Evolutionary conservation across 1,140 invertebrate species (phyloP).

Genomic region (Brachionus asplanchnoidis): DNA sequence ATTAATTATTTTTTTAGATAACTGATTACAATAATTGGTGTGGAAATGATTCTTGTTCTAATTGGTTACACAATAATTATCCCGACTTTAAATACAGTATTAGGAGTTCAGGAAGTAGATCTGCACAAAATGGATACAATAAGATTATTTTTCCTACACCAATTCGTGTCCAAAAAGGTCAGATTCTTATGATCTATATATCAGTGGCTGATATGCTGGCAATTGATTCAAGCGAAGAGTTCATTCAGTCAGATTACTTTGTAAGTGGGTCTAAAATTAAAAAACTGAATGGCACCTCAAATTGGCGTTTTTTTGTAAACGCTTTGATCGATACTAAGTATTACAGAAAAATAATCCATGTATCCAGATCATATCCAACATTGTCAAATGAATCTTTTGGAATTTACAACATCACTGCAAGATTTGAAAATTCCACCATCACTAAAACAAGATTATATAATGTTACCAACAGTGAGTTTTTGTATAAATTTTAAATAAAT

Average conservation of each 20-base stretch:
- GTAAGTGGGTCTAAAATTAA: not conserved
- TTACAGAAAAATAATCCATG: not conserved
- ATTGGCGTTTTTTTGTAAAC: constrained; percentile 20
- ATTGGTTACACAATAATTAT: not conserved
- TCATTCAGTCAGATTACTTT: not conserved
- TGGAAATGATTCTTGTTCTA: not conserved
- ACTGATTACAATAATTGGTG: not conserved
- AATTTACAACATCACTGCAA: not conserved
- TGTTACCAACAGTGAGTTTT: not conserved
- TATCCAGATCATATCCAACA: not conserved
- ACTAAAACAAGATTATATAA: not conserved
- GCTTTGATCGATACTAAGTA: not conserved
- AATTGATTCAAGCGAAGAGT: not conserved
- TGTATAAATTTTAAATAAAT: too few species aligned
- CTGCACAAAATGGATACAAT: not conserved
- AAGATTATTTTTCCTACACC: not conserved
- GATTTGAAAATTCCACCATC: not conserved
- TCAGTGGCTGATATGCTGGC: not conserved
- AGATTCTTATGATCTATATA: not conserved
- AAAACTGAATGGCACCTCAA: not conserved
- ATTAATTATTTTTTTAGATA: not conserved
- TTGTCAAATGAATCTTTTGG: not conserved
- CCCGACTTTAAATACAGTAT: not conserved
- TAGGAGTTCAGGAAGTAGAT: not conserved
- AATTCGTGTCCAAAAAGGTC: not conserved